Percentiles rank a stretch among this genome's conserved stretches.
phyloP scores from a whole-genome alignment of 37 sponge, comb jelly and placozoan species.

The Aplysina aerophoba region DNA sequence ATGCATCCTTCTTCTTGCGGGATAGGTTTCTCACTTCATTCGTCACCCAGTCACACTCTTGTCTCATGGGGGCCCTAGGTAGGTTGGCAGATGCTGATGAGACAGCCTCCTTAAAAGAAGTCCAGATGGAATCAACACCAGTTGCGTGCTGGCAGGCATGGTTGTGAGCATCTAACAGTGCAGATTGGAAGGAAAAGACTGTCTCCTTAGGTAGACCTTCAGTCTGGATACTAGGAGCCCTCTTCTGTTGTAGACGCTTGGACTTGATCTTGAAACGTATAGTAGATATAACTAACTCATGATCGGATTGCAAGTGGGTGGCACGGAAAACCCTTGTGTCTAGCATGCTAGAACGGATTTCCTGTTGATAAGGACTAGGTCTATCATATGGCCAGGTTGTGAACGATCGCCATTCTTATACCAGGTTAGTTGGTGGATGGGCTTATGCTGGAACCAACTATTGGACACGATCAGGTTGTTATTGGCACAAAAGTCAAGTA shows the following conservation, averaged over 20 bases:
- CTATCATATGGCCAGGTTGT: constrained; percentile 3
- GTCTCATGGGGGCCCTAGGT: constrained; percentile 28
- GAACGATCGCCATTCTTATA: constrained; percentile 29
- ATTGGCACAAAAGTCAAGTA: constrained; percentile 25
- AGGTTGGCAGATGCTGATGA: constrained; percentile 25
- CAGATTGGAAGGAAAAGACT: constrained; percentile 14
- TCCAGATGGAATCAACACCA: constrained; percentile 33
- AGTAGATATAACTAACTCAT: constrained; percentile 26
- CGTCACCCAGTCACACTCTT: constrained; percentile 28
- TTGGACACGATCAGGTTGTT: constrained; percentile 16
- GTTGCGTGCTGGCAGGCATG: not conserved
- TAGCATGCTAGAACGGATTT: constrained; percentile 29
- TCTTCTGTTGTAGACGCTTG: not conserved
- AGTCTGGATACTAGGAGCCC: constrained; percentile 20
- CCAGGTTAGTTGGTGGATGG: constrained; percentile 32
- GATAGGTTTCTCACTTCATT: constrained; percentile 30
- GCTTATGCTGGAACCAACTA: constrained; percentile 33
- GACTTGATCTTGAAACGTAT: constrained; percentile 30
- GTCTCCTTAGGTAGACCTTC: constrained; percentile 20
- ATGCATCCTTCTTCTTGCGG: constrained; percentile 27
- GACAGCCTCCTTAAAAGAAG: constrained; percentile 21
- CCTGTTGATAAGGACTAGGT: constrained; percentile 26
- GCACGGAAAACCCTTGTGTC: constrained; percentile 21
- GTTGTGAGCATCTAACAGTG: constrained; percentile 14
- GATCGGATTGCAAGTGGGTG: constrained; percentile 32